Conservation (phyloP, 1,140 invertebrate species). For the Portunus trituberculatus region DNA sequence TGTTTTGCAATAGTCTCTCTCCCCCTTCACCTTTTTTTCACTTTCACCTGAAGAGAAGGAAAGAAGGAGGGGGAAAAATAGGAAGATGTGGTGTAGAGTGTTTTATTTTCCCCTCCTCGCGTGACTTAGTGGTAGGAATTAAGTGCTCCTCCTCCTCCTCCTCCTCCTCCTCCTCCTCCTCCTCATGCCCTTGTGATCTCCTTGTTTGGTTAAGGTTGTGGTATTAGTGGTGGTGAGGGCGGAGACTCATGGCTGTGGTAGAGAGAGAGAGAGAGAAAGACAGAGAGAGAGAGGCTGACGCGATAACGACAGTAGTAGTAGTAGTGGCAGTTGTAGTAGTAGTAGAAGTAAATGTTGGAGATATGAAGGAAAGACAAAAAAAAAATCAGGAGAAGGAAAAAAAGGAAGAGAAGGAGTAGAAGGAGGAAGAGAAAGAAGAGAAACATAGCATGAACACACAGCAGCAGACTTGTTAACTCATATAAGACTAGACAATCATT, state of each 20-base stretch:
- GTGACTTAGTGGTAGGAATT: slow-evolving; percentile 21
- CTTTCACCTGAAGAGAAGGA: not conserved
- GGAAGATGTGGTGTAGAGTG: slow-evolving; percentile 1
- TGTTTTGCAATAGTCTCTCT: not conserved
- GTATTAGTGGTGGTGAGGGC: slow-evolving; percentile 5
- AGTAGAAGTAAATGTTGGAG: too few species aligned
- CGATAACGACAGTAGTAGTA: not conserved
- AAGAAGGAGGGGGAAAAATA: not conserved
- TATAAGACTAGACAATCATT: too few species aligned
- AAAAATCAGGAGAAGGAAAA: too few species aligned
- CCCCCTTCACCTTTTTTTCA: not conserved
- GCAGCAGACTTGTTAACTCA: too few species aligned
- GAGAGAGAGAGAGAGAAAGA: slow-evolving; percentile 2
- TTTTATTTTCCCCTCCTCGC: slow-evolving; percentile 5
- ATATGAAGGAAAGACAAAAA: too few species aligned
- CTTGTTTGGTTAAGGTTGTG: slow-evolving; percentile 11
- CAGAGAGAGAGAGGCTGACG: not conserved
- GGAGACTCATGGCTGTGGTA: too few species aligned
- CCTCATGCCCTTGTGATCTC: not conserved
- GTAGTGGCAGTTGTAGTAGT: not conserved
- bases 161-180: not conserved
- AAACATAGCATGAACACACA: too few species aligned
- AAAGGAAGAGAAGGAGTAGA: too few species aligned
- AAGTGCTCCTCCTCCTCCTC: not conserved
- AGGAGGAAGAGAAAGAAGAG: too few species aligned